A percentile compares a stretch with the other conserved stretches of the same genome.
phyloP scores from a whole-genome alignment of 2,113 vertebrate species.

The Grammomys dolichurus region DNA sequence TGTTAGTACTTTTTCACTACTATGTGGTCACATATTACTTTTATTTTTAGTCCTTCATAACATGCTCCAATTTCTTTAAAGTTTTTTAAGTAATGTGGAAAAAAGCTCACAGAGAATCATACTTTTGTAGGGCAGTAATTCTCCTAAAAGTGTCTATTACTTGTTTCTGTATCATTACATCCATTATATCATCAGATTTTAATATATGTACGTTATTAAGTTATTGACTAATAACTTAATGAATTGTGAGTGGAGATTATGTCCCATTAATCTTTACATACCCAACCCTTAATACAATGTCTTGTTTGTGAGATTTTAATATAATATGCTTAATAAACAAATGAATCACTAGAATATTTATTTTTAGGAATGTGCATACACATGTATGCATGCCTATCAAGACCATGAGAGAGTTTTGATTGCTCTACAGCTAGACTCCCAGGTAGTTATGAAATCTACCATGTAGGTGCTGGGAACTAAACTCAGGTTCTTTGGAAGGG shows the following conservation, averaged over 20 bases:
- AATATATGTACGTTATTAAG: not conserved
- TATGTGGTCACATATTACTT: not conserved
- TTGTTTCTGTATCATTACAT: not conserved
- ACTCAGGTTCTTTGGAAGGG: too few species aligned
- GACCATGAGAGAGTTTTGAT: not conserved
- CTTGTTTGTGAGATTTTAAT: conserved; percentile 13
- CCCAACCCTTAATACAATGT: not conserved
- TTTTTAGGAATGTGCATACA: not conserved
- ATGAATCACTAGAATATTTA: not conserved
- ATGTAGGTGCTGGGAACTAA: not conserved
- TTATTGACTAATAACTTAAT: not conserved
- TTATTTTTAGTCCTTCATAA: not conserved
- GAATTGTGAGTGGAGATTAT: not conserved
- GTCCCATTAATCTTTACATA: not conserved
- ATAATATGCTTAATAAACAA: conserved; percentile 21
- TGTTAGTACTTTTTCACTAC: not conserved
- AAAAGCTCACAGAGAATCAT: not conserved
- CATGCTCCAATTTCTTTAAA: not conserved
- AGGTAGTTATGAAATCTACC: not conserved
- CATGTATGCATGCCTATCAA: too few species aligned
- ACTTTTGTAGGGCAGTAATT: not conserved
- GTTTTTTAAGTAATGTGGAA: not conserved
- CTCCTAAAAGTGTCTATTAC: not conserved
- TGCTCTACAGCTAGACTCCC: not conserved
- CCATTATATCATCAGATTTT: not conserved